These are phyloP conservation scores for Psix sp. DNA, from an alignment of 1,140 invertebrate genomes.

Conservation along the genomic window DNA sequence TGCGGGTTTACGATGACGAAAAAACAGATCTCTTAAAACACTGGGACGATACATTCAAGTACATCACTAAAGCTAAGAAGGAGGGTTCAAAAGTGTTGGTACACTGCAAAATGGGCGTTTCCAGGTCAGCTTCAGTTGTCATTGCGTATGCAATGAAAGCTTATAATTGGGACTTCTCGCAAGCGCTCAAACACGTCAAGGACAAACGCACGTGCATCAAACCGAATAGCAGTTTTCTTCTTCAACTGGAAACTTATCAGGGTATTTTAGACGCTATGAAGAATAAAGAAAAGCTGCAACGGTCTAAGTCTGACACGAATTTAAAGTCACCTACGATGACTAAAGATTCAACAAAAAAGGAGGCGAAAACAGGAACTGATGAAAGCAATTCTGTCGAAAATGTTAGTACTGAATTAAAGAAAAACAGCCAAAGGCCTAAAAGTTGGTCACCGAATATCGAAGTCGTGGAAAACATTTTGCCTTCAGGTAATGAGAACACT, in stretches of 20 bases:
- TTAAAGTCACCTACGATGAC: slow-evolving; percentile 83
- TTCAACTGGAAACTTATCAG: slow-evolving; percentile 96
- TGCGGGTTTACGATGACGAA: slow-evolving; percentile 97
- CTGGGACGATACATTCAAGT: slow-evolving; percentile 98
- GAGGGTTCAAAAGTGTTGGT: slow-evolving; percentile 95
- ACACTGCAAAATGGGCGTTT: slow-evolving; percentile 99
- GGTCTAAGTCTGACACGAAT: slow-evolving; percentile 95
- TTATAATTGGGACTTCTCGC: slow-evolving; percentile 93
- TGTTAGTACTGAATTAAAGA: slow-evolving; percentile 68
- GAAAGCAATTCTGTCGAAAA: slow-evolving; percentile 63
- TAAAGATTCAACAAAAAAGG: slow-evolving; percentile 72
- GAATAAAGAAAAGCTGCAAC: slow-evolving; percentile 92
- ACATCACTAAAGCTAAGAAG: slow-evolving; percentile 94
- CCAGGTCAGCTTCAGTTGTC: slow-evolving; percentile 97
- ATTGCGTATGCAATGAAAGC: slow-evolving; percentile 99
- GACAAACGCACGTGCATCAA: slow-evolving; percentile 94
- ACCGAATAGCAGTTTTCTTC: slow-evolving; percentile 95
- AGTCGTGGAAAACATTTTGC: slow-evolving; percentile 79
- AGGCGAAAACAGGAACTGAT: slow-evolving; percentile 64
- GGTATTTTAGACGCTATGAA: slow-evolving; percentile 97
- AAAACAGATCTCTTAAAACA: slow-evolving; percentile 96
- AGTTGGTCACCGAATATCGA: slow-evolving; percentile 89
- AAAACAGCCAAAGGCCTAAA: slow-evolving; percentile 80
- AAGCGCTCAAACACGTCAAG: slow-evolving; percentile 93
- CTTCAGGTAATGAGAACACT: slow-evolving; percentile 67